Evolutionary conservation across 2,113 vertebrate genomes (phyloP), one percentile per base, ranked within the genome.

Genomic region (Uria aalge): DNA sequence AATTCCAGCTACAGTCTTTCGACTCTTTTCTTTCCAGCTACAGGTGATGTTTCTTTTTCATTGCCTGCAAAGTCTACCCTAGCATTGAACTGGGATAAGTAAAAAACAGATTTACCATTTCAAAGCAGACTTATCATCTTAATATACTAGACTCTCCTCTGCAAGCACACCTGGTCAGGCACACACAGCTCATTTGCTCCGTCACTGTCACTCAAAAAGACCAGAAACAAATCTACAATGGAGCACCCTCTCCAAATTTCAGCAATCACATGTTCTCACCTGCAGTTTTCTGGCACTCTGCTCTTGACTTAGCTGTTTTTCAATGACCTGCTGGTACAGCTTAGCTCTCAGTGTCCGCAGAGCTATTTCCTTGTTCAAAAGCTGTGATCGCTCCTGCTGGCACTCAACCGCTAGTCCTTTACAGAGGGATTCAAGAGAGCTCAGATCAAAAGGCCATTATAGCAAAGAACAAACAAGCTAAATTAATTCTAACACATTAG

Each of bases 301-400:
- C 56, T 98, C 99, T 52, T 98, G 96, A 85, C 96, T 97, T 1
- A 87, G 96, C 43, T 99, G 98, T 85, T 98, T 98, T 26, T 98
- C 98, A 76, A 97, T 36, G 40, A 97, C 74, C 97, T 98, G 98
- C 90, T 99, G 98, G 98, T 98, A 98, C 30, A 99, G 98, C 82
- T 98, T 98, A 11, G 99, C 98, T 92, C 93, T 98, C 95, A 99
- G 97, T 17, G 98, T 88, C 16, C 92, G 98, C 98, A 99, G 96
- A 85, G 99, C 99, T 3, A 97, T 98, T 48, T 99, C 98, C 95
- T 98, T 98, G 97, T 99, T 99, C 88, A 98, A 59, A 41, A 99
- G 97, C 97, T 99, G 99, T 9, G 99, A 99, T 86, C 99, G 98
- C 63, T 98, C 98, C 97, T 99, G 98, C 97, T 99, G 99, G 96